Conservation (phyloP, 2,888 invertebrate genomes). For the Nomada fucata region DNA sequence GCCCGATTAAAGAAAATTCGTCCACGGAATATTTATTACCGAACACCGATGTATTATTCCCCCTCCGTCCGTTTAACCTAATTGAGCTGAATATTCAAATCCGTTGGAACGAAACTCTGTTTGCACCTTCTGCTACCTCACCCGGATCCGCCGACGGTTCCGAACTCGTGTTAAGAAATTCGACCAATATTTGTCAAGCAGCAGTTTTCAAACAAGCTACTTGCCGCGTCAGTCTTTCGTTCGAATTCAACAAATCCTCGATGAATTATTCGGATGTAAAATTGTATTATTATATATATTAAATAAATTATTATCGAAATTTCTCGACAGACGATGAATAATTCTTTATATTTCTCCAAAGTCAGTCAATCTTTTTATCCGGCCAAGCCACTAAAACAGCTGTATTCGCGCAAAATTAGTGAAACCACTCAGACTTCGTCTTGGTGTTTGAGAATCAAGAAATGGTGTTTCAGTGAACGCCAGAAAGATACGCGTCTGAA, state of each 20-base stretch:
- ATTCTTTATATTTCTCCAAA: too few species aligned
- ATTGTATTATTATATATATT: too few species aligned
- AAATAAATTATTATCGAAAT: too few species aligned
- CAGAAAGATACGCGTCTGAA: constrained; percentile 20
- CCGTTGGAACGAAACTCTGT: constrained; percentile 1
- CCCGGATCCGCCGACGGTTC: background rate
- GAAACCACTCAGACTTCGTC: too few species aligned
- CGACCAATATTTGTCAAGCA: constrained; percentile 1
- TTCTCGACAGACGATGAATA: too few species aligned
- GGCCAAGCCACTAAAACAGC: too few species aligned
- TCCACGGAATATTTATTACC: background rate
- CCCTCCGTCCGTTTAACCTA: background rate
- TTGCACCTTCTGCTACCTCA: constrained; percentile 29
- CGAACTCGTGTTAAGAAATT: constrained; percentile 7
- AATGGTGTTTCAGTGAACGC: background rate
- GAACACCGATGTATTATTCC: constrained; percentile 2
- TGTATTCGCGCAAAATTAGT: too few species aligned
- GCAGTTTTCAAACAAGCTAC: background rate
- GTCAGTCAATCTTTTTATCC: too few species aligned
- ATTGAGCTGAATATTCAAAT: constrained; percentile 17
- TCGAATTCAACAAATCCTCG: background rate
- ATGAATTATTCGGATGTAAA: too few species aligned
- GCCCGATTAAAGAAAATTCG: background rate
- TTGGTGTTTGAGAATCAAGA: background rate
- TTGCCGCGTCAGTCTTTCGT: background rate